Percentiles rank a stretch among this genome's conserved stretches.
Evolutionary conservation across 2,888 invertebrate genomes (phyloP).

Genomic region (Agrochola litura): DNA sequence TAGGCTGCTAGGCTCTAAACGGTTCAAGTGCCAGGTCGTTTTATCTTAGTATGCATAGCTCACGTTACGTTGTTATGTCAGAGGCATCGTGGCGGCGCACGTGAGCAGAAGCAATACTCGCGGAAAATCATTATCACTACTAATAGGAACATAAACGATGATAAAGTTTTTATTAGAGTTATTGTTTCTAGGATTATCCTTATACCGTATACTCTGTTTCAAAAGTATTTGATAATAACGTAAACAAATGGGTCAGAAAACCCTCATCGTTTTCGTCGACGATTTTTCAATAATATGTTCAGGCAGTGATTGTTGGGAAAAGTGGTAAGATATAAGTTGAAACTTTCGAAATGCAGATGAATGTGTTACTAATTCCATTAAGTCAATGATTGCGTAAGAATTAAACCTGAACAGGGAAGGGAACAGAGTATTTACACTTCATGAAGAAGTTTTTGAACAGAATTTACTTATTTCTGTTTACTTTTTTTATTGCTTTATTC

Average conservation of each 20-base stretch:
- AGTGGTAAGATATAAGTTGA: not conserved
- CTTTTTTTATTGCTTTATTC: not conserved
- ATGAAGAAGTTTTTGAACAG: not conserved
- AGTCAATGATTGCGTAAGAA: not conserved
- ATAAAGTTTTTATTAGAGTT: constrained; percentile 22
- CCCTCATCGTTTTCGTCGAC: not conserved
- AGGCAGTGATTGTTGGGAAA: not conserved
- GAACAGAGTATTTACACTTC: not conserved
- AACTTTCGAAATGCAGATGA: not conserved
- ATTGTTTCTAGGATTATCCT: constrained; percentile 14
- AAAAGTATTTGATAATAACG: not conserved
- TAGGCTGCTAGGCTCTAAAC: not conserved
- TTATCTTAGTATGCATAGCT: constrained; percentile 31
- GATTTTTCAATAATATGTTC: not conserved
- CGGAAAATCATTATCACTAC: constrained; percentile 44
- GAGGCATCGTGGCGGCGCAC: constrained; percentile 49
- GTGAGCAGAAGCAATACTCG: constrained; percentile 42
- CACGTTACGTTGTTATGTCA: constrained; percentile 48
- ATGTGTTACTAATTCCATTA: not conserved
- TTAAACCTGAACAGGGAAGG: not conserved
- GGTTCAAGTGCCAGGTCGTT: constrained; percentile 46
- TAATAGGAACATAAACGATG: constrained; percentile 22
- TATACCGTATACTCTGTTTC: not conserved
- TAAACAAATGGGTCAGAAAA: not conserved
- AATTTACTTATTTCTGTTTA: not conserved